Percentiles rank a stretch among this genome's conserved stretches.
Conservation (phyloP, 1,140 invertebrate genomes). For the Schlechtendalia chinensis region DNA sequence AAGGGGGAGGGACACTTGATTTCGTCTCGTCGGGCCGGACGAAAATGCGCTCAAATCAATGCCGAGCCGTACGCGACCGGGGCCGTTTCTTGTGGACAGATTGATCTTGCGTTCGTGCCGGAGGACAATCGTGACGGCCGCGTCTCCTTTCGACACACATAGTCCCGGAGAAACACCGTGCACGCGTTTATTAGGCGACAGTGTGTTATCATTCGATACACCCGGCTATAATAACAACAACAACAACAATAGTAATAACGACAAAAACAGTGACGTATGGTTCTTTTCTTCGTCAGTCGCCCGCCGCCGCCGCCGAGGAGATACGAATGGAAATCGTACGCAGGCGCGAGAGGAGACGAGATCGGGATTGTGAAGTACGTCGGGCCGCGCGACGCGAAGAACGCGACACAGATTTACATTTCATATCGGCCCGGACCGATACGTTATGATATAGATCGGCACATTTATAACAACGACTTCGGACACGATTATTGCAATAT, state of each 20-base stretch:
- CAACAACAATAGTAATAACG: background rate
- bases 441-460: too few relatives aligned
- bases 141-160: conserved; percentile 13
- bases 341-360: too few relatives aligned
- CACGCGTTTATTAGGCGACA: background rate
- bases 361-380: background rate
- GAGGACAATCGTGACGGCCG: conserved; percentile 14
- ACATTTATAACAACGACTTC: too few relatives aligned
- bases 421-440: too few relatives aligned
- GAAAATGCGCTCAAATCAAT: too few relatives aligned
- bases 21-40: too few relatives aligned
- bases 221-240: background rate
- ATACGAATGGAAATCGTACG: background rate
- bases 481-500: too few relatives aligned
- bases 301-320: background rate
- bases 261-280: too few relatives aligned
- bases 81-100: background rate
- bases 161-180: background rate
- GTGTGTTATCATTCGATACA: conserved; percentile 27
- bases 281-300: background rate
- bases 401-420: too few relatives aligned
- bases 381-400: too few relatives aligned
- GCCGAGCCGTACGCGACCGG: background rate
- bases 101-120: conserved; percentile 24
- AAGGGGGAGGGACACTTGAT: too few relatives aligned